These are phyloP conservation scores for Emydocephalus ijimae DNA, from an alignment of 2,113 vertebrate species.

Conservation along the genomic window DNA sequence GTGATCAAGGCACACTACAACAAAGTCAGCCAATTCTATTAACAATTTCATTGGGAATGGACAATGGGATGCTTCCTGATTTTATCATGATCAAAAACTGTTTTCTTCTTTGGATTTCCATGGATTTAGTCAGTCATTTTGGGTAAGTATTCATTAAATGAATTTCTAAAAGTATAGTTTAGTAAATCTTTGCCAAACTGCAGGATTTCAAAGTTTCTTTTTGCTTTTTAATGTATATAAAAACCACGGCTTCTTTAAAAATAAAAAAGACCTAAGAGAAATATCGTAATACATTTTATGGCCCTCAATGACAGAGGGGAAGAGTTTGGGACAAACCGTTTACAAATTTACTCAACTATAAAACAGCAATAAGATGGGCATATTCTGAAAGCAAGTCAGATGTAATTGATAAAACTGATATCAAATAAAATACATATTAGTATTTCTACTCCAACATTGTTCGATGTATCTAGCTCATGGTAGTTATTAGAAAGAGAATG, in stretches of 20 bases:
- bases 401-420: background rate
- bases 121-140: constrained; percentile 82
- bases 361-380: background rate
- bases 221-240: background rate
- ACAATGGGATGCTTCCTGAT: constrained; percentile 83
- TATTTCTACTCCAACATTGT: background rate
- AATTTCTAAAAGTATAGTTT: background rate
- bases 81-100: constrained; percentile 85
- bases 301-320: background rate
- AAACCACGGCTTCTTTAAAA: background rate
- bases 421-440: background rate
- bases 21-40: constrained; percentile 57
- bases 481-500: background rate
- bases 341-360: background rate
- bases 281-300: background rate
- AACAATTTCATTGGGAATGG: constrained; percentile 82
- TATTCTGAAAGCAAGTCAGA: background rate
- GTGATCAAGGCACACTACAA: constrained; percentile 51
- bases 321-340: background rate
- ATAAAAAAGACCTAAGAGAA: background rate
- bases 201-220: background rate
- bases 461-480: background rate
- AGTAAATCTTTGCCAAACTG: background rate
- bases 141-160: constrained; percentile 75
- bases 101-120: constrained; percentile 78